A percentile compares a stretch with the other conserved stretches of the same genome.
phyloP scores from a whole-genome alignment of 1,140 invertebrate species.

The Euura lappo region DNA sequence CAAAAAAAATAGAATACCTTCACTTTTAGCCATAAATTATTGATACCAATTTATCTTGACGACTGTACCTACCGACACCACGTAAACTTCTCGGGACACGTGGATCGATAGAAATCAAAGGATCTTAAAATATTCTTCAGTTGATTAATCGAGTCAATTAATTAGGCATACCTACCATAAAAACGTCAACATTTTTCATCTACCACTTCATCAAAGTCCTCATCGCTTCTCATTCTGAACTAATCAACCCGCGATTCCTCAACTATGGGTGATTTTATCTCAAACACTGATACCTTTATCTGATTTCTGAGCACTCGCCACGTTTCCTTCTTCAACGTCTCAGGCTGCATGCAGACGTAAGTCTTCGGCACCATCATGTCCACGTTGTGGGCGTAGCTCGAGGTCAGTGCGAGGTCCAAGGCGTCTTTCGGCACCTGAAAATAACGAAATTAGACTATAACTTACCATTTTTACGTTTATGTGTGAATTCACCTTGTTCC shows the following conservation, averaged over 20 bases:
- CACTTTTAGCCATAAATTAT: conserved; percentile 2
- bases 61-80: neutral
- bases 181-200: neutral
- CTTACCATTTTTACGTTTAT: neutral
- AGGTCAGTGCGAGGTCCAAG: conserved; percentile 47
- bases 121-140: neutral
- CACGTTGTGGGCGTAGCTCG: conserved; percentile 45
- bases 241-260: neutral
- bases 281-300: conserved; percentile 41
- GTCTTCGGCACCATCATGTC: conserved; percentile 46
- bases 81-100: neutral
- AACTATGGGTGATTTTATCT: too few species aligned
- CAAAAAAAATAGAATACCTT: neutral
- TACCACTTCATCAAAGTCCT: neutral
- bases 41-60: conserved; percentile 10
- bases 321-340: conserved; percentile 46
- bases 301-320: conserved; percentile 54
- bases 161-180: neutral
- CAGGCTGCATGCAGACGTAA: conserved; percentile 48
- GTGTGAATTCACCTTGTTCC: conserved; percentile 31
- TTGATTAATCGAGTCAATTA: neutral
- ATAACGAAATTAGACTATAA: conserved; percentile 12
- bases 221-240: neutral
- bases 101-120: conserved; percentile 3
- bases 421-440: conserved; percentile 48